Conservation (phyloP, 2,113 vertebrate species). For the Sus scrofa region T2T-Sscrofa CM000819.6:40430001-40430500, state of each 20-base stretch:
- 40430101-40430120: neutral
- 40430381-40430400: too few species aligned
- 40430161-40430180: neutral
- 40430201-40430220: neutral
- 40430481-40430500: too few species aligned
- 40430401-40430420: too few species aligned
- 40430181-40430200: neutral
- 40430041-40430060: neutral
- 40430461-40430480: too few species aligned
- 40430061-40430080: neutral
- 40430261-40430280: neutral
- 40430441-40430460: too few species aligned
- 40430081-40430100: neutral
- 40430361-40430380: neutral
- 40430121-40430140: neutral
- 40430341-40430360: neutral
- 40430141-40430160: neutral
- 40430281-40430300: neutral
- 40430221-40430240: conserved; percentile 8
- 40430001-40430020: neutral
- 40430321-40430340: neutral
- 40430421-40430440: too few species aligned
- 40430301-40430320: neutral
- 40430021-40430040: neutral
- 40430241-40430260: neutral